Conservation (phyloP, 2,113 vertebrate genomes). For the Astur gentilis region DNA sequence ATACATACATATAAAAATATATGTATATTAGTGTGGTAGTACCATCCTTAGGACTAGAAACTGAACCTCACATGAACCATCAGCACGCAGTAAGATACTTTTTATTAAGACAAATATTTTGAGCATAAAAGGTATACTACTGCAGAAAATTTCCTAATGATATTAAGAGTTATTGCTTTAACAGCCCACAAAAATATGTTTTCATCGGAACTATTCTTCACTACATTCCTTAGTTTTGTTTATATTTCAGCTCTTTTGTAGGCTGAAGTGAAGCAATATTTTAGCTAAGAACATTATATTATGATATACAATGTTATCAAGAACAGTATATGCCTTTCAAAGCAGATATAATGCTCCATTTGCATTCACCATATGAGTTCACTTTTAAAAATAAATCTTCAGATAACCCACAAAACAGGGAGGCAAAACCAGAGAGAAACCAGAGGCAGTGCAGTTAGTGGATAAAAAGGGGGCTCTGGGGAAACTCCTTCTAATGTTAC, state of each 20-base stretch:
- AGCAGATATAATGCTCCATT: constrained; percentile 50
- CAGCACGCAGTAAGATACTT: background rate
- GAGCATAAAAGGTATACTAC: background rate
- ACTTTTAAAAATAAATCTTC: constrained; percentile 55
- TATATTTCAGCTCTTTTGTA: constrained; percentile 28
- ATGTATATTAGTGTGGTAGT: background rate
- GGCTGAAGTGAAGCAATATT: constrained; percentile 24
- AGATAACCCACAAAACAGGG: constrained; percentile 15
- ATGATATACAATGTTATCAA: background rate
- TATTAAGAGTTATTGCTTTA: background rate
- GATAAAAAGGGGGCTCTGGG: background rate
- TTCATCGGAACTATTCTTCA: constrained; percentile 10
- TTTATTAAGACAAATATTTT: constrained; percentile 30
- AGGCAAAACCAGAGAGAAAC: background rate
- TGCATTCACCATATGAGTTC: constrained; percentile 31
- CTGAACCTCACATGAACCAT: background rate
- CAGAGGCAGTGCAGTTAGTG: background rate
- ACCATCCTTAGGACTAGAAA: background rate
- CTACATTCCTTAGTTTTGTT: constrained; percentile 1
- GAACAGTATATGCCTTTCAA: constrained; percentile 25
- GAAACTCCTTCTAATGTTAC: constrained; percentile 36
- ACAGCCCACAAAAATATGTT: background rate
- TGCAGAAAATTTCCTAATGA: constrained; percentile 17
- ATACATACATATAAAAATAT: background rate
- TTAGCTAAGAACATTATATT: background rate